Evolutionary conservation across 2,113 vertebrate genomes (phyloP).

Genomic region (Epinephelus cyanopodus): DNA sequence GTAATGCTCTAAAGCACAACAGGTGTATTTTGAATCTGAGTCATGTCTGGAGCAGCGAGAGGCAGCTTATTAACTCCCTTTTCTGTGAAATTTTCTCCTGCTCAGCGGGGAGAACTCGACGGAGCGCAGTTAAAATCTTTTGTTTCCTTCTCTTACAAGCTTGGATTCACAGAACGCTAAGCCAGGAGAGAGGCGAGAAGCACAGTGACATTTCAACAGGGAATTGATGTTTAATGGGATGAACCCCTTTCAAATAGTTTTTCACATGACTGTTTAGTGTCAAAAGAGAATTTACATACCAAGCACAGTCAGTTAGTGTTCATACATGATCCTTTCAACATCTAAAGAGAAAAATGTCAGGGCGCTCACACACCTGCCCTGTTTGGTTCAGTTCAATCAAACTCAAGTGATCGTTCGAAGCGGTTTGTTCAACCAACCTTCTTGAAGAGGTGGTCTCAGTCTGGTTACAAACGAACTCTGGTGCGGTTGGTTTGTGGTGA

Average conservation of each 20-base stretch:
- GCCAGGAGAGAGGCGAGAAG: background rate
- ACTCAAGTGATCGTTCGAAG: no score
- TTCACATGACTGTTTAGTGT: background rate
- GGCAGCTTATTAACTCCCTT: conserved; percentile 42
- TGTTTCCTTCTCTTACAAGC: conserved; percentile 39
- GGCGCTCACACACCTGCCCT: no score
- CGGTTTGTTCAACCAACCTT: no score
- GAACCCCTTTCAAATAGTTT: conserved; percentile 13
- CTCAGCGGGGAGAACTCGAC: conserved; percentile 31
- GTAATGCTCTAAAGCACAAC: conserved; percentile 39
- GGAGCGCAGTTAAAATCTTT: conserved; percentile 33
- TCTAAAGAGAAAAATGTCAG: background rate
- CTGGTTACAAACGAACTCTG: no score
- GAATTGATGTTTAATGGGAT: conserved; percentile 1
- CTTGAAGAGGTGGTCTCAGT: no score
- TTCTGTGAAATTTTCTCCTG: conserved; percentile 18
- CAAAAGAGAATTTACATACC: background rate
- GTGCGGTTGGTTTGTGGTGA: no score
- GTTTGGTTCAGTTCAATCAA: no score
- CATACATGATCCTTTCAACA: background rate
- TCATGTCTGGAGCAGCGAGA: conserved; percentile 45
- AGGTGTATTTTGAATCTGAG: conserved; percentile 52
- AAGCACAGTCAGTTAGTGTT: background rate
- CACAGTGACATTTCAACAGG: conserved; percentile 22
- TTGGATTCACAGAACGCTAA: conserved; percentile 25